phyloP scores from a whole-genome alignment of 2,888 invertebrate species.

The Drosophila tripunctata region DNA sequence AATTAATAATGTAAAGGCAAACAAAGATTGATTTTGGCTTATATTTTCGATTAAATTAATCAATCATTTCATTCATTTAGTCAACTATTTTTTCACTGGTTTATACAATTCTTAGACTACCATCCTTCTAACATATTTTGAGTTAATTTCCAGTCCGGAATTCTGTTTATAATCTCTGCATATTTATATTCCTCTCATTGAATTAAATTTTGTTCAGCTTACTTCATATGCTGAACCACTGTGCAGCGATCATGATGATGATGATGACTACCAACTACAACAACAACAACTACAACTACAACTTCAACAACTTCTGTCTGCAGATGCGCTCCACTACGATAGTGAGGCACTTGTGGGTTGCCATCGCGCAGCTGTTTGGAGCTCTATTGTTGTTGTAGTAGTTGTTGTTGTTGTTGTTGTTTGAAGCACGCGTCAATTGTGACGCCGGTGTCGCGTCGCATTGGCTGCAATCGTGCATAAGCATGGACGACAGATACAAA shows the following conservation, averaged over 20 bases:
- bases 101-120: too few relatives aligned
- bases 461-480: slow-evolving; percentile 9
- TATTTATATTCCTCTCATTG: too few relatives aligned
- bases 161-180: too few relatives aligned
- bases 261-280: slow-evolving; percentile 15
- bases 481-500: slow-evolving; percentile 65
- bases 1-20: too few relatives aligned
- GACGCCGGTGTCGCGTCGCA: not conserved
- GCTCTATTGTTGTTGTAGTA: slow-evolving; percentile 17
- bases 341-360: slow-evolving; percentile 39
- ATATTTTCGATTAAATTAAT: too few relatives aligned
- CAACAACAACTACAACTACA: slow-evolving; percentile 10
- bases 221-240: slow-evolving; percentile 21
- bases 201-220: not conserved
- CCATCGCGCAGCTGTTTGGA: slow-evolving; percentile 39
- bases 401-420: slow-evolving; percentile 15
- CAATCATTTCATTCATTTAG: too few relatives aligned
- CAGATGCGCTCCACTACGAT: slow-evolving; percentile 48
- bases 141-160: too few relatives aligned
- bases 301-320: slow-evolving; percentile 26
- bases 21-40: too few relatives aligned
- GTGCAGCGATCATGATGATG: slow-evolving; percentile 39
- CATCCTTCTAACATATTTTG: too few relatives aligned
- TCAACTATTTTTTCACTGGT: too few relatives aligned
- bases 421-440: slow-evolving; percentile 68